phyloP scores from a whole-genome alignment of 2,113 vertebrate species.

The Ailuropoda melanoleuca region DNA sequence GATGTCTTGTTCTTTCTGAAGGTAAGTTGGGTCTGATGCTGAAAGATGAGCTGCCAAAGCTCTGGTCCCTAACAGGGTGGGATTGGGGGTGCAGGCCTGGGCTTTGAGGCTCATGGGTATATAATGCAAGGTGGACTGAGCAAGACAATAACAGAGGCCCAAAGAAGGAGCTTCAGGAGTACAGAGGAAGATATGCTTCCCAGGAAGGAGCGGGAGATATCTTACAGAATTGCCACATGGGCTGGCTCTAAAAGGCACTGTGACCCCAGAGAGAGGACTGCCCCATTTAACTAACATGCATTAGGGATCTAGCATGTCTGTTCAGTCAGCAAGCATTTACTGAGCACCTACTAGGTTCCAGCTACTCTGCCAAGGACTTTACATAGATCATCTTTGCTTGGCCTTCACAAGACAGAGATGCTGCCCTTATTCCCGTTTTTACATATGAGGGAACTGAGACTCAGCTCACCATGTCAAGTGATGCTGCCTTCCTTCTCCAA shows the following conservation, averaged over 20 bases:
- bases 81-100: fast-evolving
- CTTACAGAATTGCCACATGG: not conserved
- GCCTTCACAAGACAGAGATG: not conserved
- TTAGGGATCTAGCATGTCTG: not conserved
- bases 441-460: not conserved
- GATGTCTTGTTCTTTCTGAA: not conserved
- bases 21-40: not conserved
- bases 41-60: not conserved
- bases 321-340: not conserved
- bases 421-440: not conserved
- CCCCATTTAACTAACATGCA: not conserved
- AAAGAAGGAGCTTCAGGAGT: not conserved
- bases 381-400: not conserved
- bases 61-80: not conserved
- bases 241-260: not conserved
- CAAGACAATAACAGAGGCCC: not conserved
- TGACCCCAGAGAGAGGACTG: not conserved
- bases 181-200: not conserved
- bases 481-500: not conserved
- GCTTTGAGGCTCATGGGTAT: not conserved
- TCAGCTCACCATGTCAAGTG: not conserved
- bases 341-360: not conserved
- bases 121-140: no score
- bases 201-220: not conserved
- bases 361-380: not conserved